Evolutionary conservation across 2,797 vertebrate genomes (phyloP), one percentile per base, ranked within the genome.

Genomic region (Denticeps clupeoides): DNA sequence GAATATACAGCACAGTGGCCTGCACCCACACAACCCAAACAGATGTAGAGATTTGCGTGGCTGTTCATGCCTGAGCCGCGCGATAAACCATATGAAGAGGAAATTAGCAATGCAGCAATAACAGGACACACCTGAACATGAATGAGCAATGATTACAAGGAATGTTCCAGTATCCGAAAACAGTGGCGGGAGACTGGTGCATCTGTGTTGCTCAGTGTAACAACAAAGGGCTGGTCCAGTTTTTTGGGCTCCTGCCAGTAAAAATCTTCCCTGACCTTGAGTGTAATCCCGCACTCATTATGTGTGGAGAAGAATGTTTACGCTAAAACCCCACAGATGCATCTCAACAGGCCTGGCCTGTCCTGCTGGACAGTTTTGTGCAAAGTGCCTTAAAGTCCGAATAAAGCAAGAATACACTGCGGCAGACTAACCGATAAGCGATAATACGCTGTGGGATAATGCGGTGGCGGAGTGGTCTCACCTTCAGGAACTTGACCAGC

Each of bases 401-500:
- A n/a, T n/a, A n/a, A n/a, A n/a, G n/a, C n/a, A n/a, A n/a, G n/a
- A n/a, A n/a, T n/a, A n/a, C n/a, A n/a, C n/a, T n/a, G n/a, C n/a
- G n/a, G n/a, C n/a, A n/a, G n/a, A n/a, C n/a, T n/a, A n/a, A n/a
- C n/a, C n/a, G n/a, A n/a, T n/a, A n/a, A n/a, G n/a, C n/a, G n/a
- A n/a, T n/a, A n/a, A n/a, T n/a, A n/a, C n/a, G n/a, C n/a, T n/a
- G n/a, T n/a, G n/a, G n/a, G n/a, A n/a, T n/a, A n/a, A n/a, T n/a
- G n/a, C n/a, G n/a, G n/a, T n/a, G n/a, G n/a, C 28, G 28, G 38
- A 27, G 21, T 26, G 43, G 23, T n/a, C 38, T 11, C 28, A 99
- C 94, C 93, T 99, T 99, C 55, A 99, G 87, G 65, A 93, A 97
- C 73, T 99, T 99, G 3, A 99, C 85, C 65, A 99, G 87, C 60